Evolutionary conservation across 2,888 invertebrate species (phyloP).

Genomic region (Cryptophagus acutangulus): DNA sequence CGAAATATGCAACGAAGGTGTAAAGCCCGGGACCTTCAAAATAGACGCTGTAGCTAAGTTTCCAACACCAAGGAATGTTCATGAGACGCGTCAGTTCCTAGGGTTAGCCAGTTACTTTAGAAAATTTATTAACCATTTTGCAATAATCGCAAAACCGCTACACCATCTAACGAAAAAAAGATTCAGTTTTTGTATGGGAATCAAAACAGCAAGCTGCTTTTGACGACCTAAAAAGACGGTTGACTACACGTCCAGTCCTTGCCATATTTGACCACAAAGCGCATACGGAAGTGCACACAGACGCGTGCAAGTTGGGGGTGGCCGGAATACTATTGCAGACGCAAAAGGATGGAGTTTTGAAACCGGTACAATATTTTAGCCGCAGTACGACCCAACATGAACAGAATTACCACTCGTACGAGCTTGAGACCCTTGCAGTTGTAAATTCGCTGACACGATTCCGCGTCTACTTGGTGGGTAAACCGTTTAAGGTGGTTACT

Average conservation of each 20-base stretch:
- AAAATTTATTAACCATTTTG: conserved; percentile 15
- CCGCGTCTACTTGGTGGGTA: conserved; percentile 20
- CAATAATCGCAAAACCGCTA: conserved; percentile 7
- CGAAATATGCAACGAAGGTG: conserved; percentile 15
- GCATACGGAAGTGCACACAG: conserved; percentile 31
- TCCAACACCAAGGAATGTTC: conserved; percentile 11
- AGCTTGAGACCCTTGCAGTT: conserved; percentile 27
- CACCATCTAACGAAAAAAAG: conserved; percentile 11
- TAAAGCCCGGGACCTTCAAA: conserved; percentile 19
- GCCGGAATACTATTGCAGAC: conserved; percentile 4
- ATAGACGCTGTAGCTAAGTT: conserved; percentile 18
- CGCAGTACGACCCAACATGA: conserved; percentile 32
- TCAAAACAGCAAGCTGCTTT: conserved; percentile 2
- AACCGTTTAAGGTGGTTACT: conserved; percentile 24
- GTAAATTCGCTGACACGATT: conserved; percentile 23
- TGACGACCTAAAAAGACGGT: conserved; percentile 1
- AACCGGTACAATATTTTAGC: conserved; percentile 31
- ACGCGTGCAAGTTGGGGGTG: conserved; percentile 31
- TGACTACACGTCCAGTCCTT: conserved; percentile 23
- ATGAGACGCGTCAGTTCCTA: conserved; percentile 7
- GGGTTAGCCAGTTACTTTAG: conserved; percentile 20
- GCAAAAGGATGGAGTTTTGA: conserved; percentile 11
- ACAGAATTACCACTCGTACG: conserved; percentile 22
- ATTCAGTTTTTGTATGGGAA: neutral
- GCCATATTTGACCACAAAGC: conserved; percentile 23